A percentile compares a stretch with the other conserved stretches of the same genome.
These are phyloP conservation scores for Drosophila subobscura DNA, from an alignment of 1,140 invertebrate genomes.

Conservation along the genomic window DNA sequence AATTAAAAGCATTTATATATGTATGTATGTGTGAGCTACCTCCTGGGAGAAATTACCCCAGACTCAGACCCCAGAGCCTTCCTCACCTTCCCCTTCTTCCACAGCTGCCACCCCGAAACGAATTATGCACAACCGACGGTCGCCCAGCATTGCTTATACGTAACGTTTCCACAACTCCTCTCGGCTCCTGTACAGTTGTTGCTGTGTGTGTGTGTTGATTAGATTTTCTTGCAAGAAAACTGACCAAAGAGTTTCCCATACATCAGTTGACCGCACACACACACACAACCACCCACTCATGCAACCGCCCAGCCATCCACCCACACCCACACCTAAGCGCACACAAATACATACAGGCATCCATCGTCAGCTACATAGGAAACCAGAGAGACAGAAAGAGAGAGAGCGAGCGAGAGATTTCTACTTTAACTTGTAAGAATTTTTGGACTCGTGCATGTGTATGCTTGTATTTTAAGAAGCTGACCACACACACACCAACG, in stretches of 20 bases:
- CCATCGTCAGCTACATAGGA: not conserved
- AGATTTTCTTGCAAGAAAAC: constrained; percentile 82
- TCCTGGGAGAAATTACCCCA: constrained; percentile 72
- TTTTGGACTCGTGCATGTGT: constrained; percentile 47
- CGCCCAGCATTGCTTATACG: constrained; percentile 69
- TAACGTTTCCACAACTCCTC: constrained; percentile 48
- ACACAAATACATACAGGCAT: constrained; percentile 8
- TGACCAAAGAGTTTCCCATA: constrained; percentile 75
- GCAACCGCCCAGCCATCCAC: constrained; percentile 12
- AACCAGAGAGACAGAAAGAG: constrained; percentile 3
- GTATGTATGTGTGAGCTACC: constrained; percentile 37
- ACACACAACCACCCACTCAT: constrained; percentile 19
- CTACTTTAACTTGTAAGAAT: constrained; percentile 73
- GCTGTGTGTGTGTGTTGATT: constrained; percentile 67
- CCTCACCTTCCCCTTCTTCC: not conserved
- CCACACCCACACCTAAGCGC: not conserved
- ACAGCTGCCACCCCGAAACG: constrained; percentile 21
- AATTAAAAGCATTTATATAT: constrained; percentile 76
- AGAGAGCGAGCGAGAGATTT: constrained; percentile 37
- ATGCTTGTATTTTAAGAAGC: constrained; percentile 73
- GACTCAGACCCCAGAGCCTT: not conserved
- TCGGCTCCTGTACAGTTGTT: constrained; percentile 12
- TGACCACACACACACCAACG: constrained; percentile 50
- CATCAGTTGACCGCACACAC: constrained; percentile 66
- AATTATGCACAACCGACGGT: constrained; percentile 75